Conservation (phyloP, 2,888 invertebrate genomes). For the Bugula neritina region DNA sequence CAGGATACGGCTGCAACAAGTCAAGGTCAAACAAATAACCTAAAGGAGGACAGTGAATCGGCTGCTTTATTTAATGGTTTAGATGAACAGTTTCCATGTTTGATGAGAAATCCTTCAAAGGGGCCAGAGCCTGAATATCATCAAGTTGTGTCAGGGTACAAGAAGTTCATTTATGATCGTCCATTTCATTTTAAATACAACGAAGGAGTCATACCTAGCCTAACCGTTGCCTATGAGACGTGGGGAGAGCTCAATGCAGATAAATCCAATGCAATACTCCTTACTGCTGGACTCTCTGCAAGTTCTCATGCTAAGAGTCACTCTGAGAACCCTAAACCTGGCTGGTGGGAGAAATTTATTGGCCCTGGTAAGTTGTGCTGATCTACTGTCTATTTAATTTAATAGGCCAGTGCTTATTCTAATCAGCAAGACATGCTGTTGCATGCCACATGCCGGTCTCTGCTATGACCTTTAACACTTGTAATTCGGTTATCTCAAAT, state of each 20-base stretch:
- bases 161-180: conserved; percentile 35
- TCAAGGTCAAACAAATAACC: neutral
- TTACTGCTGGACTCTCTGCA: conserved; percentile 49
- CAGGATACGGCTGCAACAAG: neutral
- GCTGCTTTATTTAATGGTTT: conserved; percentile 38
- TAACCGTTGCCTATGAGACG: conserved; percentile 50
- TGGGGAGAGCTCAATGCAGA: conserved; percentile 50
- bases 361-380: conserved; percentile 46
- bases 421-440: too few species aligned
- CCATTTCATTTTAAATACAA: conserved; percentile 45
- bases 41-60: neutral
- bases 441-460: too few species aligned
- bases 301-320: conserved; percentile 52
- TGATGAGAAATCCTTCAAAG: conserved; percentile 36
- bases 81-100: conserved; percentile 45
- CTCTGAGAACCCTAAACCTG: conserved; percentile 43
- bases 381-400: too few species aligned
- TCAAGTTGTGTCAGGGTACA: conserved; percentile 43
- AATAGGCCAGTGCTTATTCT: too few species aligned
- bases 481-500: too few species aligned
- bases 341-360: conserved; percentile 54
- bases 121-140: conserved; percentile 50
- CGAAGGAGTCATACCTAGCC: conserved; percentile 42
- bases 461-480: too few species aligned
- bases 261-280: conserved; percentile 46